Conservation (phyloP, 1,140 invertebrate species). For the Diuraphis noxia region DNA sequence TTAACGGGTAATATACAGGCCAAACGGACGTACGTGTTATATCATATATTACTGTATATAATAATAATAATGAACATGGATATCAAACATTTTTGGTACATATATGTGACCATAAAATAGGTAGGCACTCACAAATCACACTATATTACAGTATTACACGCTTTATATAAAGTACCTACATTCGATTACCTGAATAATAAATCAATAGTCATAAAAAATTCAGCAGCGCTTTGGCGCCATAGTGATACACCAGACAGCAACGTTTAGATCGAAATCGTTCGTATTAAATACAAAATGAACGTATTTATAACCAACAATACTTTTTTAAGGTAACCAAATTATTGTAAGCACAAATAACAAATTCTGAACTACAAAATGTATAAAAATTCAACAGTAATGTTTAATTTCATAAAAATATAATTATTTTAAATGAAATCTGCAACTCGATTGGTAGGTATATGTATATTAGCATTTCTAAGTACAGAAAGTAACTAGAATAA, state of each 20-base stretch:
- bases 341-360: background rate
- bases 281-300: background rate
- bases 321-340: too few species aligned
- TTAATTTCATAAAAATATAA: background rate
- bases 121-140: background rate
- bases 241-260: background rate
- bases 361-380: background rate
- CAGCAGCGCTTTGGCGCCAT: background rate
- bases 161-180: background rate
- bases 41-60: background rate
- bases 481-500: background rate
- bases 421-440: background rate
- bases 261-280: background rate
- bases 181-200: background rate
- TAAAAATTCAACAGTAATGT: background rate
- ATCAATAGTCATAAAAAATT: background rate
- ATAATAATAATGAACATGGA: background rate
- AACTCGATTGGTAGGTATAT: background rate
- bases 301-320: background rate
- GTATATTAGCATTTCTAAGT: background rate
- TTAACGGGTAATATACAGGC: conserved; percentile 18
- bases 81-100: background rate
- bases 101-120: background rate
- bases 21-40: background rate
- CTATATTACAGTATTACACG: background rate